phyloP scores from a whole-genome alignment of 2,113 vertebrate species.

The Cervus canadensis region DNA sequence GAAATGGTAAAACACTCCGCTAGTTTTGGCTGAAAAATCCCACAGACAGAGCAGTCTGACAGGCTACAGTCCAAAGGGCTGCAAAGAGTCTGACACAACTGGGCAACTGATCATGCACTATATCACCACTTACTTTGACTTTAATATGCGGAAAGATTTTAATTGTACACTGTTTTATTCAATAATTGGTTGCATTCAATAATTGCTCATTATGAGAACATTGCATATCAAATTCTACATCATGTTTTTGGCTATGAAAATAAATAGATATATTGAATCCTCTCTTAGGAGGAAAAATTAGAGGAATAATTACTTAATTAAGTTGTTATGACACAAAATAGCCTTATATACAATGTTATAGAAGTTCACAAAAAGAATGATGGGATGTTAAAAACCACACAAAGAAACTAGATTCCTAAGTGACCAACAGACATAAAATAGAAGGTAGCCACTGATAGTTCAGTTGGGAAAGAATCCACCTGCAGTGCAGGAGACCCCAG shows the following conservation, averaged over 20 bases:
- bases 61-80: neutral
- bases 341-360: neutral
- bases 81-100: neutral
- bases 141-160: neutral
- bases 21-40: neutral
- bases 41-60: accelerated
- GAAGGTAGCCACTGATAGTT: too few species aligned
- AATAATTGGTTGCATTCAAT: neutral
- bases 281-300: neutral
- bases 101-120: neutral
- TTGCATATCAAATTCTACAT: neutral
- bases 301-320: neutral
- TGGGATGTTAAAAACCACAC: neutral
- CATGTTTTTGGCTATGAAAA: neutral
- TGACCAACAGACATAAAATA: neutral
- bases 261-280: neutral
- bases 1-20: neutral
- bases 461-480: too few species aligned
- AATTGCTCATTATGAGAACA: neutral
- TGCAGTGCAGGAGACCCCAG: too few species aligned
- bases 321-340: neutral
- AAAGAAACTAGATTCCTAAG: neutral
- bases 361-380: neutral
- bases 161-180: neutral
- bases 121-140: neutral